Base-by-base conservation (phyloP, 2,888 invertebrate species). In the Morpho deidamia region DNA sequence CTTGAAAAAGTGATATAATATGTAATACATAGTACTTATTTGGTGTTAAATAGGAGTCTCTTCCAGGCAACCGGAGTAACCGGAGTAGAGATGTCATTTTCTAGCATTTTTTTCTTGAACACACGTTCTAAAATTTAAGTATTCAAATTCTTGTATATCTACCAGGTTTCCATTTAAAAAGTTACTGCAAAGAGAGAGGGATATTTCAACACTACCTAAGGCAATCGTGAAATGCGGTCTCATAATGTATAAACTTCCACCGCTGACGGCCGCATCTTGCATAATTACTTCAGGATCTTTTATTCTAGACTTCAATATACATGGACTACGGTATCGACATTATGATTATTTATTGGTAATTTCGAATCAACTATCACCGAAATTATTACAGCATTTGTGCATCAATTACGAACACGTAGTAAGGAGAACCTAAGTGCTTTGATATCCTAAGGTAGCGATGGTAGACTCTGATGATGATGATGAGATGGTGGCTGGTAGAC, bases 211-310 rank as follows among this genome's bases (percentile, higher is more conserved):
- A 0, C 61, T 88, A 2, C 88, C 88, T 2, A 89, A 88, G 44
- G 88, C 88, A 2, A 81, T 85, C 10, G 85, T 88, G n/a, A 89
- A 89, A 58, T 89, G 89, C 39, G 89, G 89, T 0, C 68, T 83
- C 38, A 78, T 82, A 32, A 81, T 83, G 81, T 89, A 89, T 76
- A 88, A 89, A 55, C 71, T 89, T 51, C 89, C 89, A 0, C 89
- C 89, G 0, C 68, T 89, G 8, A 81, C 87, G 0, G 87, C 87
- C 0, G 75, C 78, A 1, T 78, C 85, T 11, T 88, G 88, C 67
- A 81, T 87, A 70, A 81, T 88, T 62, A 67, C 85, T 0, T 88
- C 88, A 0, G 88, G 88, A 0, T 80, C 86, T n/a, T 89, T 88
- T 59, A 87, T 89, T 59, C 68, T 89, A 2, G 89, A 89, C 67